Percentiles rank a stretch among this genome's conserved stretches.
phyloP scores from a whole-genome alignment of 2,113 vertebrate species.

The Heptranchias perlo region DNA sequence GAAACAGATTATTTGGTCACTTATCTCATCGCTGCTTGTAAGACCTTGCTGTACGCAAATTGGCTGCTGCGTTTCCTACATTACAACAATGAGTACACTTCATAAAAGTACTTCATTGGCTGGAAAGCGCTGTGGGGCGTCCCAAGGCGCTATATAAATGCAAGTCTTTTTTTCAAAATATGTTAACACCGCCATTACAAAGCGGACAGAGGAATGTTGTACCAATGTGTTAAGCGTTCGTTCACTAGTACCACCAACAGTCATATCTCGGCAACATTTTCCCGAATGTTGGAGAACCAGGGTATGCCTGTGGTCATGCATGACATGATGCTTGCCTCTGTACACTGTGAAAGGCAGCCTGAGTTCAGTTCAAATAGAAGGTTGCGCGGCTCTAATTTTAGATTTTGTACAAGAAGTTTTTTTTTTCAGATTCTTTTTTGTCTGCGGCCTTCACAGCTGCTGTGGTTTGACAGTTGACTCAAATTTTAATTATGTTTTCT shows the following conservation, averaged over 20 bases:
- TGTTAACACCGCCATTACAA: not conserved
- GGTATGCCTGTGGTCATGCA: not conserved
- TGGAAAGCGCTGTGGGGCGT: too few species aligned
- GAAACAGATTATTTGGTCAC: too few species aligned
- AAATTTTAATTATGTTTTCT: slow-evolving; percentile 37
- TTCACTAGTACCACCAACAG: not conserved
- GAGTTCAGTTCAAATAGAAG: not conserved
- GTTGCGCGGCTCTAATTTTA: not conserved
- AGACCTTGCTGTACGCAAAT: too few species aligned
- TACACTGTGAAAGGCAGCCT: not conserved
- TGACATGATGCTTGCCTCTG: not conserved
- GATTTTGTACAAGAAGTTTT: not conserved
- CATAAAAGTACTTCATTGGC: too few species aligned
- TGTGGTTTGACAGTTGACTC: slow-evolving; percentile 38
- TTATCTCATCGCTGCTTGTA: too few species aligned
- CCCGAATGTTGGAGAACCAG: not conserved
- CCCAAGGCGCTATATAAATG: too few species aligned
- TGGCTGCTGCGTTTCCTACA: too few species aligned
- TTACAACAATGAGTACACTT: too few species aligned
- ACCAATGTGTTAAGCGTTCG: not conserved
- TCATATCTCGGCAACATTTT: not conserved
- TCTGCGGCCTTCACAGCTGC: slow-evolving; percentile 28
- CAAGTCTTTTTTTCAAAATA: too few species aligned
- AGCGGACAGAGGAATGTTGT: not conserved
- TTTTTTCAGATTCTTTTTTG: slow-evolving; percentile 27